Base-by-base conservation (phyloP, 2,113 vertebrate species). In the Cryptoleucopteryx plumbea region DNA sequence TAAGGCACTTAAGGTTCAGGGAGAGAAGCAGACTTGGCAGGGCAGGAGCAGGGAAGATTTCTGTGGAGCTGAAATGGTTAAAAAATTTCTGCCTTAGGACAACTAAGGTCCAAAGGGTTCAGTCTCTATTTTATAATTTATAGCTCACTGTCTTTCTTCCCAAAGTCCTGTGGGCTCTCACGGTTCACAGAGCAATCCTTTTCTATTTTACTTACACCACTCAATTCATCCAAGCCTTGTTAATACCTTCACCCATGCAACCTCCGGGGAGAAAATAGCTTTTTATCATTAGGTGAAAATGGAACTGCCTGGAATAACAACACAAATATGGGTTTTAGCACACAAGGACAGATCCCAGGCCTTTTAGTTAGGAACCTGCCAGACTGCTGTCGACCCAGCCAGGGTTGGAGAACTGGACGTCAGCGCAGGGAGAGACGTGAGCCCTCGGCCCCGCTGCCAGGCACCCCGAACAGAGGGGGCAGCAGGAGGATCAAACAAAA, bases 221-320 rank as follows among this genome's bases (percentile, higher is more conserved):
- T 78, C 59, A 6, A 83, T 55, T 87, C 93, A 82, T 38, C 67
- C 87, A 20, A 86, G 62, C 90, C 81, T 72, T 34, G 66, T 90
- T 95, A 93, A 90, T 75, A 59, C 74, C 85, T 95, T 94, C 91
- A 80, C 73, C 93, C 52, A 7, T 27, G 61, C 53, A 65, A 82
- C 91, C 87, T 56, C 55, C 1, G 47, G 92, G 93, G 86, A 84
- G 55, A 92, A 96, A 95, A 96, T n/a, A 95, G 94, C 95, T 94
- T 90, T 97, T 96, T 89, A 94, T 96, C 95, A 59, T 85, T 72
- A 86, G 93, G 82, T 95, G 97, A 95, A 97, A 98, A 97, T 91
- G 82, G 96, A 98, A 97, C 97, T 95, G 94, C 93, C 95, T 96
- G 95, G 96, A 97, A 97, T 91, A 90, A 83, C 95, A 97, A 71